Evolutionary conservation across 2,888 invertebrate species (phyloP).

Genomic region (Teleiodes luculella): DNA sequence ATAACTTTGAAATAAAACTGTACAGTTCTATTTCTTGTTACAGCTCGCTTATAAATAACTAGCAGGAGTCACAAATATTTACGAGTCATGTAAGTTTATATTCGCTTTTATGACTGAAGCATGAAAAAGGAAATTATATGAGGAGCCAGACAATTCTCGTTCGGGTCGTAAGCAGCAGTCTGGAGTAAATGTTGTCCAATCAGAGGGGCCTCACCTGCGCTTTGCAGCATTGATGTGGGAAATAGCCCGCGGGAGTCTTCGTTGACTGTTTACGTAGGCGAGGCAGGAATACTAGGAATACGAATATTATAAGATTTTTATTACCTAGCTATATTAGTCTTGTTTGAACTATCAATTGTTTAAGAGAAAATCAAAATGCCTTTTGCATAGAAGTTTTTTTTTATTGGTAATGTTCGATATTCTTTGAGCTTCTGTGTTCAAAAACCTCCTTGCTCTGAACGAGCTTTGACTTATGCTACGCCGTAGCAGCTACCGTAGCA

Average conservation of each 20-base stretch:
- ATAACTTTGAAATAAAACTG: background rate
- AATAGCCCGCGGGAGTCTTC: conserved; percentile 35
- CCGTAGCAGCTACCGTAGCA: no score
- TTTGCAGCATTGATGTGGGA: conserved; percentile 26
- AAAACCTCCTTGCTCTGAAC: no score
- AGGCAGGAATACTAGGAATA: background rate
- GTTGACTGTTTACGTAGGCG: conserved; percentile 17
- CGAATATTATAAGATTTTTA: background rate
- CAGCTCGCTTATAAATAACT: conserved; percentile 10
- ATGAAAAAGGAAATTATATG: conserved; percentile 12
- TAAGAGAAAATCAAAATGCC: no score
- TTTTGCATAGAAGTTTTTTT: no score
- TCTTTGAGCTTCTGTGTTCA: no score
- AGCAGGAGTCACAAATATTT: conserved; percentile 27
- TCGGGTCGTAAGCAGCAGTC: conserved; percentile 33
- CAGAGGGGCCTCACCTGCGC: conserved; percentile 41
- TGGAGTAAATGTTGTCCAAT: conserved; percentile 39
- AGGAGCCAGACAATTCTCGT: conserved; percentile 15
- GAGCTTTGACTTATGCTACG: no score
- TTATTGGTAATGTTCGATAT: no score
- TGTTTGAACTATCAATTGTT: no score
- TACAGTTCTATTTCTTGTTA: conserved; percentile 1
- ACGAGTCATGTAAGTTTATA: conserved; percentile 28
- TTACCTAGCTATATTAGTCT: no score
- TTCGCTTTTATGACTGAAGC: conserved; percentile 31